These are phyloP conservation scores for Drosophila merina DNA, from an alignment of 2,888 invertebrate species.

Conservation along the genomic window DNA sequence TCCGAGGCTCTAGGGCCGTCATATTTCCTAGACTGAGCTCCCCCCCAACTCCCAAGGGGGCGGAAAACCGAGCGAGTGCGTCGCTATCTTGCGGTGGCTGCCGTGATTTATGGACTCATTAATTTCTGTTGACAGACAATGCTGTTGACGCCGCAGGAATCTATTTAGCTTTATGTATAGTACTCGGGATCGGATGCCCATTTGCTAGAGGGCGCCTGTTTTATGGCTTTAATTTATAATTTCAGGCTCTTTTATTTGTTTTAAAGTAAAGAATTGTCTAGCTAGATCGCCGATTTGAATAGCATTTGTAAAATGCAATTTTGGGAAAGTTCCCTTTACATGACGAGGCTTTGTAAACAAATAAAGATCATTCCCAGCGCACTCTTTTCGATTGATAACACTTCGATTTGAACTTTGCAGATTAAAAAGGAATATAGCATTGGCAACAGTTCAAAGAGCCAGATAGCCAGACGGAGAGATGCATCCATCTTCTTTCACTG, in stretches of 20 bases:
- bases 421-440: slow-evolving; percentile 68
- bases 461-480: slow-evolving; percentile 20
- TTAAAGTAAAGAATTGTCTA: neutral
- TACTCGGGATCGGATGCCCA: slow-evolving; percentile 58
- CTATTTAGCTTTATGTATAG: slow-evolving; percentile 74
- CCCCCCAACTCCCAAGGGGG: slow-evolving; percentile 14
- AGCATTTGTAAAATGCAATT: neutral
- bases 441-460: slow-evolving; percentile 59
- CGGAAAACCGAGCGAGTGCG: slow-evolving; percentile 30
- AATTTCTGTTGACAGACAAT: slow-evolving; percentile 83
- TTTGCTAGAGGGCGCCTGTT: slow-evolving; percentile 36
- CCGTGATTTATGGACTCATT: slow-evolving; percentile 82
- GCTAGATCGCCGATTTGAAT: neutral
- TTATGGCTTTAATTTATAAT: slow-evolving; percentile 70
- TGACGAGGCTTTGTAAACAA: slow-evolving; percentile 51
- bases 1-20: slow-evolving; percentile 57
- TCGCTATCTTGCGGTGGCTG: slow-evolving; percentile 62
- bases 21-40: slow-evolving; percentile 56
- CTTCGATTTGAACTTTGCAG: slow-evolving; percentile 69
- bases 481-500: slow-evolving; percentile 52
- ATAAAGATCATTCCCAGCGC: slow-evolving; percentile 33
- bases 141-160: slow-evolving; percentile 80
- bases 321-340: neutral
- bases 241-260: slow-evolving; percentile 33
- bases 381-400: slow-evolving; percentile 59